A percentile compares a stretch with the other conserved stretches of the same genome.
These are phyloP conservation scores for Oasisia sp. DNA, from an alignment of 2,888 invertebrate species.

Conservation along the genomic window DNA sequence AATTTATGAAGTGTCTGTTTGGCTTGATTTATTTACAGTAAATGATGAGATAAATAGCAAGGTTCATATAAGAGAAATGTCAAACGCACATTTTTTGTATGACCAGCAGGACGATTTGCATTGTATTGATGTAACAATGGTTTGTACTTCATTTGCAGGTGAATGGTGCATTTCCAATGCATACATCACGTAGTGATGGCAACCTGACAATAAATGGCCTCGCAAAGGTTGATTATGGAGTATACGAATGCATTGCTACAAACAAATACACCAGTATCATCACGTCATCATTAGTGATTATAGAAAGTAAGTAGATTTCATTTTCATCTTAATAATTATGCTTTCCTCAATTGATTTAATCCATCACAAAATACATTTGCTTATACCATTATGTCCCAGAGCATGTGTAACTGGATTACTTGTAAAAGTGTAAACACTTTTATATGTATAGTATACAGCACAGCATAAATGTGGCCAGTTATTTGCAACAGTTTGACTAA, in stretches of 20 bases:
- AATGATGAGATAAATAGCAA: too few relatives aligned
- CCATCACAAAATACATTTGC: too few relatives aligned
- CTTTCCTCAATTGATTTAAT: too few relatives aligned
- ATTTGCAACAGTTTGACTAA: too few relatives aligned
- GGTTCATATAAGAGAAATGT: not conserved
- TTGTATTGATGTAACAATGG: not conserved
- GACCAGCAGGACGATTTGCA: not conserved
- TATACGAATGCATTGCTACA: slow-evolving; percentile 93
- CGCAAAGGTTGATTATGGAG: slow-evolving; percentile 89
- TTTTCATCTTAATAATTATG: not conserved
- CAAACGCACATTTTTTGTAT: not conserved
- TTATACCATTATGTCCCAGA: too few relatives aligned
- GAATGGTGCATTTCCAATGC: slow-evolving; percentile 73
- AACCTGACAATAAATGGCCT: slow-evolving; percentile 91
- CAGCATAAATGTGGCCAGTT: too few relatives aligned
- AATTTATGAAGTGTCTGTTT: too few relatives aligned
- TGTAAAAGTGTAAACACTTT: too few relatives aligned
- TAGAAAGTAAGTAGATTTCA: slow-evolving; percentile 54
- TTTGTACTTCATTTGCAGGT: slow-evolving; percentile 68
- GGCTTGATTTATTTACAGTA: too few relatives aligned
- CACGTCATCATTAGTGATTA: slow-evolving; percentile 71
- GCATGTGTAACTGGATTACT: too few relatives aligned
- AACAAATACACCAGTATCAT: slow-evolving; percentile 97
- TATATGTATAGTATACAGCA: too few relatives aligned
- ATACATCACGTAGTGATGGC: slow-evolving; percentile 81